Evolutionary conservation across 2,113 vertebrate species (phyloP), one percentile per base, ranked within the genome.

Genomic region (Talpa occidentalis): DNA sequence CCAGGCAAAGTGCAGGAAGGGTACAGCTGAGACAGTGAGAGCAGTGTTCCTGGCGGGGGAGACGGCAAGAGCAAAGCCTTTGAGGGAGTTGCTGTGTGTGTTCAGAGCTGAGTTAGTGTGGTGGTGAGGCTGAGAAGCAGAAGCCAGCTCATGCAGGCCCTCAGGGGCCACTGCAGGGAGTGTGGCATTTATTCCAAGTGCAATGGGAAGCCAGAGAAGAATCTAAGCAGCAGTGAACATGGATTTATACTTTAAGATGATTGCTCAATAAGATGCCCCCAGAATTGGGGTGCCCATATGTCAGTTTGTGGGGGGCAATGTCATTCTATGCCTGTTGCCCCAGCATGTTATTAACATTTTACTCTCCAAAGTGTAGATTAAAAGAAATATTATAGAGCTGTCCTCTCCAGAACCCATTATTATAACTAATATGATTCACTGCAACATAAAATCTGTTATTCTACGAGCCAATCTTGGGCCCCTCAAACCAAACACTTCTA

Each of bases 91-190:
- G 56, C 74, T 28, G 28, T 14, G 30, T 1, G 4, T 6, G 22
- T 24, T 22, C n/a, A 54, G 9, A 73, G 14, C 72, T 11, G 1
- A 0, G 40, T 6, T 3, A 19, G 37, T 5, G 26, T 3, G 16
- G 67, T 44, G n/a, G 7, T 4, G 16, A 35, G 64, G 66, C 69
- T 2, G 6, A 19, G 17, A 1, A 32, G 5, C 76, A 26, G 24
- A 5, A 22, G 47, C 30, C 49, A n/a, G 32, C 16, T 32, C 82
- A 10, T 37, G 10, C 11, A 2, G 60, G 44, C 84, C 44, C 42
- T 35, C 0, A 0, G 1, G 56, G 30, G 40, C 35, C 26, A 19
- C 22, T 4, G 22, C 1, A 0, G n/a, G 52, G 69, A 42, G 22
- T 15, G 24, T 72, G 24, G n/a, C 22, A 42, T 62, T 85, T 52